Base-by-base conservation (phyloP, 2,113 vertebrate species). In the Pholis gunnellus region DNA sequence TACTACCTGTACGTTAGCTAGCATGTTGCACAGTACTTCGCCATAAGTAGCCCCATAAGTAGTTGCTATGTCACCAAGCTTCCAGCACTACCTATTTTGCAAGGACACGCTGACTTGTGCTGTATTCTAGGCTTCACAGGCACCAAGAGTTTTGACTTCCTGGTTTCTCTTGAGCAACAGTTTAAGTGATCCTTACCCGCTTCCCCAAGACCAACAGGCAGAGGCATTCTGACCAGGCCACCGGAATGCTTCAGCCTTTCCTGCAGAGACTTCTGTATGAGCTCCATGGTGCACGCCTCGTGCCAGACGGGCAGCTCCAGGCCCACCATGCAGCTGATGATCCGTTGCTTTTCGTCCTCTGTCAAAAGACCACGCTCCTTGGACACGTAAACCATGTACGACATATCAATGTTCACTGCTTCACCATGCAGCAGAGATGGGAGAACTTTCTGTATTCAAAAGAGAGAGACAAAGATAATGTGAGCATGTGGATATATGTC, bases 241-340 rank as follows among this genome's bases (percentile, higher is more conserved):
- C 94, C 96, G 0, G 95, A 93, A 78, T 96, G 96, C 17, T 94
- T 94, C 72, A 96, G 89, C n/a, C 96, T 93, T n/a, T 96, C 95
- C 79, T 42, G 69, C 82, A 97, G 86, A 5, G 96, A 95, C 67
- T 9, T 94, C 83, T 95, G 80, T 79, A 97, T 94, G 48, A 96
- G 94, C 48, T 92, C 63, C 89, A 95, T 93, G 50, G 90, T 95
- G 56, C 89, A 96, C 27, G 86, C 92, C 0, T 87, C 10, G 2
- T 96, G 96, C 96, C 96, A 97, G 4, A 96, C 88, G 0, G 95
- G 96, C 54, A 97, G 94, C 92, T 96, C 96, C 90, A 97, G 83
- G 46, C 87, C 89, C 81, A 52, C 59, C 96, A 97, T 97, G 89
- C 96, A 96, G 82, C 86, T 91, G 60, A 96, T 90, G 69, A 96